Evolutionary conservation across 1,140 invertebrate genomes (phyloP).

Genomic region (Galendromus occidentalis): DNA sequence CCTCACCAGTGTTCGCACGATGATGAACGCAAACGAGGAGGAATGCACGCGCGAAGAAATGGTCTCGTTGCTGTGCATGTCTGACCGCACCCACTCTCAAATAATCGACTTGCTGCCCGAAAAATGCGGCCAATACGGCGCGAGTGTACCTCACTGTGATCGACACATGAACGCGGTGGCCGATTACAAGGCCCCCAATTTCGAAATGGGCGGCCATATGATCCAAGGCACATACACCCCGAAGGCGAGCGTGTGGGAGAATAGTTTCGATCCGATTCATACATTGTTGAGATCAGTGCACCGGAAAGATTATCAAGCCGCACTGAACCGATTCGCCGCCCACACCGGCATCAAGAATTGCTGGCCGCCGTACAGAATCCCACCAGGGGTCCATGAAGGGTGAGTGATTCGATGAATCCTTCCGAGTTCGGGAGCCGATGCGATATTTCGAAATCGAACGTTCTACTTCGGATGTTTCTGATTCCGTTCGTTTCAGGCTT

Average conservation of each 20-base stretch:
- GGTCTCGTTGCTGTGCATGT: slow-evolving; percentile 70
- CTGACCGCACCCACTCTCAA: slow-evolving; percentile 84
- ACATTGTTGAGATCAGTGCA: slow-evolving; percentile 73
- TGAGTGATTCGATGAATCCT: slow-evolving; percentile 30
- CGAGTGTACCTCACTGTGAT: slow-evolving; percentile 8
- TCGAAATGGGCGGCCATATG: slow-evolving; percentile 54
- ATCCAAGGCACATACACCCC: slow-evolving; percentile 86
- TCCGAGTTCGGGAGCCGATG: slow-evolving; percentile 36
- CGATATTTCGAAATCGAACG: slow-evolving; percentile 24
- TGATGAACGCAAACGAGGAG: slow-evolving; percentile 54
- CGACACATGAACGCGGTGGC: slow-evolving; percentile 35
- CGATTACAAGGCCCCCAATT: slow-evolving; percentile 51
- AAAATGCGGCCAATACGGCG: slow-evolving; percentile 43
- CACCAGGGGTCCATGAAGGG: slow-evolving; percentile 38
- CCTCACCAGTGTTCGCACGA: slow-evolving; percentile 68
- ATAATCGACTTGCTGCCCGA: slow-evolving; percentile 86
- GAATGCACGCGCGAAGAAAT: slow-evolving; percentile 68
- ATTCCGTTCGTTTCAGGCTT: background rate
- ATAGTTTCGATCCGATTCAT: slow-evolving; percentile 80
- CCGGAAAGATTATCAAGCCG: slow-evolving; percentile 72
- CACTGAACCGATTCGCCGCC: slow-evolving; percentile 53
- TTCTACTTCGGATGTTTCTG: background rate
- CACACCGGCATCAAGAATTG: slow-evolving; percentile 21
- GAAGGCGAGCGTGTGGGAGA: slow-evolving; percentile 64
- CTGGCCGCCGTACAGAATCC: slow-evolving; percentile 63